A percentile compares a stretch with the other conserved stretches of the same genome.
Evolutionary conservation across 35 echinoderm and acorn worm species (phyloP).

Genomic region (Strongylocentrotus purpuratus): DNA sequence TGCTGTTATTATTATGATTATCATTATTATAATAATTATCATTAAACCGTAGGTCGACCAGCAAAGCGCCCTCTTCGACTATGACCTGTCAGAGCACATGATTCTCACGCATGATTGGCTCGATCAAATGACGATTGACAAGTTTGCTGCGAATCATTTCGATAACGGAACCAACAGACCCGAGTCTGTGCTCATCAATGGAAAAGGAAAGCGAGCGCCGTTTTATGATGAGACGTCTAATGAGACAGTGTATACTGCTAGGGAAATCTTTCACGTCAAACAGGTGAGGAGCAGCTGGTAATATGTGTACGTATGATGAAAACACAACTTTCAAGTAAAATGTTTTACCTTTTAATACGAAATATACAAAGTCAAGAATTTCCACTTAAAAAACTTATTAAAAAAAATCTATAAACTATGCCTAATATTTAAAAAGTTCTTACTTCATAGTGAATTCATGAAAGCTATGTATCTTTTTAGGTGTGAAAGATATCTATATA

Average conservation of each 20-base stretch:
- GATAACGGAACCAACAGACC: conserved; percentile 85
- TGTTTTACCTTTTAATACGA: too few species aligned
- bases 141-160: conserved; percentile 84
- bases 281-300: not conserved
- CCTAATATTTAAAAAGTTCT: too few species aligned
- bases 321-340: too few species aligned
- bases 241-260: conserved; percentile 27
- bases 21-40: too few species aligned
- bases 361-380: too few species aligned
- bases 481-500: too few species aligned
- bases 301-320: too few species aligned
- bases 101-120: conserved; percentile 82
- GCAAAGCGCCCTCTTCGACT: conserved; percentile 63
- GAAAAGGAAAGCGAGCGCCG: conserved; percentile 65
- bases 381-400: too few species aligned
- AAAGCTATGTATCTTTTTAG: too few species aligned
- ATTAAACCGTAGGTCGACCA: conserved; percentile 34
- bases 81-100: conserved; percentile 81
- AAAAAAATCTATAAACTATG: too few species aligned
- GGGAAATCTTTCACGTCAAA: conserved; percentile 59
- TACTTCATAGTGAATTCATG: too few species aligned
- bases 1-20: too few species aligned
- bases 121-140: conserved; percentile 68
- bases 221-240: not conserved
- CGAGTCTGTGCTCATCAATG: conserved; percentile 90